Evolutionary conservation across 2,888 invertebrate genomes (phyloP).

Genomic region (Sisyra terminalis): DNA sequence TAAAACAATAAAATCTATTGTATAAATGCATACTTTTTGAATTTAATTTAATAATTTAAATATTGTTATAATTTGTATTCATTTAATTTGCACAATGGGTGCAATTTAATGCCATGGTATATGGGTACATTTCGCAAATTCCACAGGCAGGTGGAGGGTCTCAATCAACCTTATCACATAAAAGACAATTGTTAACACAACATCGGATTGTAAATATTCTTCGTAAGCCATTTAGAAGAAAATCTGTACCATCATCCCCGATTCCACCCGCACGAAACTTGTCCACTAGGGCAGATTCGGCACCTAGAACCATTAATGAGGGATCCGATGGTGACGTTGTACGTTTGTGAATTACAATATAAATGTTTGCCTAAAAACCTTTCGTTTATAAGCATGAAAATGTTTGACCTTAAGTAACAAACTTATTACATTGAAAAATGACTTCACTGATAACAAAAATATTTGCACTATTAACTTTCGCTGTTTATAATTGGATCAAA

Average conservation of each 20-base stretch:
- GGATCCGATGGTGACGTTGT: conserved; percentile 22
- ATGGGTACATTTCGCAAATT: background rate
- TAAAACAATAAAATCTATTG: no score
- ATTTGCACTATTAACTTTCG: background rate
- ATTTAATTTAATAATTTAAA: no score
- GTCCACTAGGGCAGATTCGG: conserved; percentile 22
- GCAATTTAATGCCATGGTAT: no score
- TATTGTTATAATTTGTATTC: no score
- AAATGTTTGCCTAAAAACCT: background rate
- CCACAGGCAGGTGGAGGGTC: conserved; percentile 29
- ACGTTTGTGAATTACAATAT: background rate
- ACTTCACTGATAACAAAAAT: background rate
- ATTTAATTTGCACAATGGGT: no score
- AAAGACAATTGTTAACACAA: conserved; percentile 38
- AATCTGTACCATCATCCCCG: conserved; percentile 47
- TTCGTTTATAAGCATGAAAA: background rate
- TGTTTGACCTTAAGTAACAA: no score
- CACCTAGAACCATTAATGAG: conserved; percentile 22
- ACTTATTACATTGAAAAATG: no score
- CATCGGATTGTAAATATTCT: conserved; percentile 45
- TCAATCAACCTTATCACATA: conserved; percentile 32
- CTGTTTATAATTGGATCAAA: background rate
- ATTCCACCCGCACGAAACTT: conserved; percentile 36
- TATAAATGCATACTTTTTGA: no score
- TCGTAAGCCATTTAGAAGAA: conserved; percentile 49